These are phyloP conservation scores for Thymelicus lineola DNA, from an alignment of 2,888 invertebrate genomes.

Conservation along the genomic window DNA sequence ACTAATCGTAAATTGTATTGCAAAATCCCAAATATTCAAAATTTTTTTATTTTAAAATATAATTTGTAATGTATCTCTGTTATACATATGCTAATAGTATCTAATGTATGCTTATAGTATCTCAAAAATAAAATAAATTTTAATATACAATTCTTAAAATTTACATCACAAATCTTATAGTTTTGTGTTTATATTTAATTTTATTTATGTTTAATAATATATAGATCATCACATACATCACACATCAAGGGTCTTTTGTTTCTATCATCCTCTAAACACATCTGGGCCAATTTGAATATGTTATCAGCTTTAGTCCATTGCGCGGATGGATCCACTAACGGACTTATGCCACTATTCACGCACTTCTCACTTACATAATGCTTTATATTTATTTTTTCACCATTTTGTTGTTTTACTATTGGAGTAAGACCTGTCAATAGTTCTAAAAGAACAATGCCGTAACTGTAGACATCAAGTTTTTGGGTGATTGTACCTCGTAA, in stretches of 20 bases:
- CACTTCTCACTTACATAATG: slow-evolving; percentile 82
- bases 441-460: slow-evolving; percentile 91
- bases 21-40: too few relatives aligned
- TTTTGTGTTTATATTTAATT: background rate
- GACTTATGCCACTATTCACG: slow-evolving; percentile 75
- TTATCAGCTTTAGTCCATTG: slow-evolving; percentile 82
- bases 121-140: too few relatives aligned
- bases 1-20: too few relatives aligned
- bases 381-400: slow-evolving; percentile 73
- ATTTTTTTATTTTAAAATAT: too few relatives aligned
- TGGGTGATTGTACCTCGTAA: slow-evolving; percentile 88
- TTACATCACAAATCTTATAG: background rate
- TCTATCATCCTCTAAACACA: slow-evolving; percentile 84
- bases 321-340: slow-evolving; percentile 84
- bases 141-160: too few relatives aligned
- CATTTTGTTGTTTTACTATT: slow-evolving; percentile 80
- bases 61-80: too few relatives aligned
- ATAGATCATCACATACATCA: slow-evolving; percentile 71
- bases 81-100: too few relatives aligned
- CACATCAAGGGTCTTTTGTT: slow-evolving; percentile 85
- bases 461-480: slow-evolving; percentile 91
- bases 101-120: too few relatives aligned
- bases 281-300: slow-evolving; percentile 82
- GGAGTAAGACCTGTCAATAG: slow-evolving; percentile 89
- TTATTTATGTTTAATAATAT: slow-evolving; percentile 50